Evolutionary conservation across 2,113 vertebrate species (phyloP), one percentile per base, ranked within the genome.

Genomic region (Toxotes chatareus): DNA sequence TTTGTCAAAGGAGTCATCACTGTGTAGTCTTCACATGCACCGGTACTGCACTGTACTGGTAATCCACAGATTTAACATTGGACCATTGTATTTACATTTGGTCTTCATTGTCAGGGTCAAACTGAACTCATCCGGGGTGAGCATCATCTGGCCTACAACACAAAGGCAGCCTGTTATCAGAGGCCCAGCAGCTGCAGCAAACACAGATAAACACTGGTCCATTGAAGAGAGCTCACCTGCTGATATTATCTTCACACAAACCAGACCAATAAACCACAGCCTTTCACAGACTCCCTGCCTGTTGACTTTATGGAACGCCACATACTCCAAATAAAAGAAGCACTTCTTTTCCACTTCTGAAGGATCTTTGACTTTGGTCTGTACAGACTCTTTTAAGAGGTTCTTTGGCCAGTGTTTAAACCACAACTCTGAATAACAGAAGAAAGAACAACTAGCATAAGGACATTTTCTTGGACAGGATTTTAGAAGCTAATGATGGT

Each of bases 211-310:
- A 93, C 91, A 84, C 76, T 70, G 79, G 83, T 38, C 82, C 88
- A 91, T 89, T 92, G 92, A 94, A 84, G 88, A 85, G 76, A 73
- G 86, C 92, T 95, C 94, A 95, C 93, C 94, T 95, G 94, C 94
- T 90, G 95, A 95, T 95, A 76, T 89, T 93, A 95, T 96, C 94
- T 88, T 36, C 84, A 74, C 84, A 83, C 89, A 80, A 72, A 88
- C 80, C 90, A 84, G 81, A 88, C 81, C 90, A 92, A 86, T 87
- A 94, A 90, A 93, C 93, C 84, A 32, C 89, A 89, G 77, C 88
- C 88, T 94, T 94, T 95, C 86, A 93, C 70, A 84, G 56, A 66
- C 84, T 88, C 86, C 46, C 63, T 31, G 86, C 47, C 82, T 89
- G 84, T 86, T 93, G 86, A 88, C 88, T 94, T 86, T 83, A 80